Percentiles rank a stretch among this genome's conserved stretches.
phyloP scores from a whole-genome alignment of 2,888 invertebrate species.

The Clostera curtula region DNA sequence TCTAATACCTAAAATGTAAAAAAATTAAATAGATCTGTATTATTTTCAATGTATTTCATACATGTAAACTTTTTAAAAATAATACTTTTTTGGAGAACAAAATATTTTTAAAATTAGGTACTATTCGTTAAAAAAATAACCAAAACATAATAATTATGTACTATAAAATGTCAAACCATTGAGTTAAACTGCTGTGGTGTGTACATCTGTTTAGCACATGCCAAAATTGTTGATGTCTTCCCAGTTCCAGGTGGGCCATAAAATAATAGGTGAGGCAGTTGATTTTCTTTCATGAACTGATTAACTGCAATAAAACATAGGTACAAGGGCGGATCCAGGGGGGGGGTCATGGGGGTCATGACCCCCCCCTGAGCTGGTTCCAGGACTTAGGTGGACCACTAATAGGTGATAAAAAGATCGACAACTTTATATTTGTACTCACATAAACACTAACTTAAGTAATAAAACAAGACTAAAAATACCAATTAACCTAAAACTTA shows the following conservation, averaged over 20 bases:
- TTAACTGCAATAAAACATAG: conserved; percentile 74
- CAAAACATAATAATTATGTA: not conserved
- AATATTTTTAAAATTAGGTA: not conserved
- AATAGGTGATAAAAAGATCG: no score
- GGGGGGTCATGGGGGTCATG: no score
- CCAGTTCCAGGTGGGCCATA: conserved; percentile 99
- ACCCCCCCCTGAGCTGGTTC: no score
- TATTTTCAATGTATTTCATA: not conserved
- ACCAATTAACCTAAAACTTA: no score
- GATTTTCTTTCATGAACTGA: conserved; percentile 92
- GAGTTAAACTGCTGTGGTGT: conserved; percentile 91
- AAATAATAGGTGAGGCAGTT: conserved; percentile 95
- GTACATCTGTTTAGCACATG: conserved; percentile 95
- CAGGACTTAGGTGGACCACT: no score
- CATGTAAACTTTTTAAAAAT: no score
- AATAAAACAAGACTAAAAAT: no score
- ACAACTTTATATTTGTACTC: no score
- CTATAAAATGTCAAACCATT: conserved; percentile 78
- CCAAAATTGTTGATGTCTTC: conserved; percentile 97
- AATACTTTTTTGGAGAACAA: no score
- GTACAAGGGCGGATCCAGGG: not conserved
- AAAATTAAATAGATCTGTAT: not conserved
- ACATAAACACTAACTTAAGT: no score
- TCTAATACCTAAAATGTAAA: conserved; percentile 83
- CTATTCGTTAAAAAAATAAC: conserved; percentile 1